Base-by-base conservation (phyloP, 2,888 invertebrate species). In the Erebia ligea region DNA sequence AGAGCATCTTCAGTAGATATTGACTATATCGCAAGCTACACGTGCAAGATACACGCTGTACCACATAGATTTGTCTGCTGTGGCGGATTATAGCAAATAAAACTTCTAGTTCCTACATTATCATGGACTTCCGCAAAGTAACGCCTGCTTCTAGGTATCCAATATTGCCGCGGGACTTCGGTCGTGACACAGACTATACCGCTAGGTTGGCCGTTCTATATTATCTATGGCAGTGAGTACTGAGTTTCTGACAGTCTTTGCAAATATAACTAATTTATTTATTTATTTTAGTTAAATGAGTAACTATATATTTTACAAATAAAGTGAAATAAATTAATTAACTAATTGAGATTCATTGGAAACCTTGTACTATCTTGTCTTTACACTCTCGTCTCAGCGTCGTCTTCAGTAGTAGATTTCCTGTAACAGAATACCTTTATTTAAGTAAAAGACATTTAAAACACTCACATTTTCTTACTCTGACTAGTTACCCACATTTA, bases 331-430 rank as follows among this genome's bases (percentile, higher is more conserved):
- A 83, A 84, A 83, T 82, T 84, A 86, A 79, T 79, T 79, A 84
- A 82, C 88, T 91, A 90, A 87, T 84, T 93, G 92, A 93, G 92
- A 92, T 89, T 91, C 92, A 91, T 89, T 92, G 92, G 92, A 92
- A 91, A 92, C 86, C 90, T 91, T 92, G 90, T 91, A 90, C 88
- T 89, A 85, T 78, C 77, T 79, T 75, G 75, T 81, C 76, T 78
- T 19, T 86, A 94, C 69, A 94, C 94, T 87, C 93, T 88, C 66
- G 93, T 93, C 78, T 94, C 93, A 2, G 93, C 92, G 75, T 94
- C 93, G 78, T 93, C 93, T 86, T 93, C 94, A 90, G 92, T 93
- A 91, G 92, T 92, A 92, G 93, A 93, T 91, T 94, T 93, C 93
- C 93, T 93, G 84, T 48, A 57, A 62, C 17, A 48, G 21, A 42